These are phyloP conservation scores for Drosophila paramelanica DNA, from an alignment of 2,888 invertebrate species.

Conservation along the genomic window DNA sequence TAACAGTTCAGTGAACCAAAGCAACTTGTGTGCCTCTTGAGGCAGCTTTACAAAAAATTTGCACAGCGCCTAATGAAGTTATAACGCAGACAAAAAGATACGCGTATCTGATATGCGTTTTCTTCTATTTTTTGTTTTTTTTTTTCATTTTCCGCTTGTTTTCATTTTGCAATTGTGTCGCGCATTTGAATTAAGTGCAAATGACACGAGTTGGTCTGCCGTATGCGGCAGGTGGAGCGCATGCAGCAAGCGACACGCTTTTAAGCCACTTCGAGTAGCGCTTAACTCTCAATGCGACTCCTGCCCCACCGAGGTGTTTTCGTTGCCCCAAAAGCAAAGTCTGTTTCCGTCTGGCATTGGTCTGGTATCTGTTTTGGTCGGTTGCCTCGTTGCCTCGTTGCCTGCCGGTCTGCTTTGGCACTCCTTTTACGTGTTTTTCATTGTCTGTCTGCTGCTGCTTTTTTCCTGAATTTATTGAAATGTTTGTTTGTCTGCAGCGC, in stretches of 20 bases:
- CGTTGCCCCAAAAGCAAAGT: slow-evolving; percentile 15
- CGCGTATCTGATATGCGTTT: slow-evolving; percentile 12
- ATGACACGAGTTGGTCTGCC: slow-evolving; percentile 79
- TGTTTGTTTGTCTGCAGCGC: slow-evolving; percentile 76
- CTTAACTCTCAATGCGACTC: slow-evolving; percentile 27
- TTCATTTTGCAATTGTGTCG: slow-evolving; percentile 81
- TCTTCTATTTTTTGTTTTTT: slow-evolving; percentile 2
- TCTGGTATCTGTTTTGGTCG: slow-evolving; percentile 58
- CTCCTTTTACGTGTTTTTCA: slow-evolving; percentile 79
- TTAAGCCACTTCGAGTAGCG: slow-evolving; percentile 72
- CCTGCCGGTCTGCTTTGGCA: slow-evolving; percentile 48
- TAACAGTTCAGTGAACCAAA: slow-evolving; percentile 24
- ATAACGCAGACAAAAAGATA: slow-evolving; percentile 28
- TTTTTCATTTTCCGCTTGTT: slow-evolving; percentile 70
- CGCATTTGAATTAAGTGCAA: slow-evolving; percentile 85
- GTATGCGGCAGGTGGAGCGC: slow-evolving; percentile 41
- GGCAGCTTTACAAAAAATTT: slow-evolving; percentile 19
- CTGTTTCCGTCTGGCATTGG: slow-evolving; percentile 48
- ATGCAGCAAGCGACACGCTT: slow-evolving; percentile 52
- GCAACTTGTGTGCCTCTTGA: neutral
- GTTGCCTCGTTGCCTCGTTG: slow-evolving; percentile 22
- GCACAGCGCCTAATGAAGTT: slow-evolving; percentile 51
- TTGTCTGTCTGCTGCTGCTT: slow-evolving; percentile 63
- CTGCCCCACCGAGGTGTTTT: neutral
- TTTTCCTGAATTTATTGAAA: slow-evolving; percentile 76